A percentile compares a stretch with the other conserved stretches of the same genome.
These are phyloP conservation scores for Caloenas nicobarica DNA, from an alignment of 2,113 vertebrate genomes.

Conservation along the genomic window DNA sequence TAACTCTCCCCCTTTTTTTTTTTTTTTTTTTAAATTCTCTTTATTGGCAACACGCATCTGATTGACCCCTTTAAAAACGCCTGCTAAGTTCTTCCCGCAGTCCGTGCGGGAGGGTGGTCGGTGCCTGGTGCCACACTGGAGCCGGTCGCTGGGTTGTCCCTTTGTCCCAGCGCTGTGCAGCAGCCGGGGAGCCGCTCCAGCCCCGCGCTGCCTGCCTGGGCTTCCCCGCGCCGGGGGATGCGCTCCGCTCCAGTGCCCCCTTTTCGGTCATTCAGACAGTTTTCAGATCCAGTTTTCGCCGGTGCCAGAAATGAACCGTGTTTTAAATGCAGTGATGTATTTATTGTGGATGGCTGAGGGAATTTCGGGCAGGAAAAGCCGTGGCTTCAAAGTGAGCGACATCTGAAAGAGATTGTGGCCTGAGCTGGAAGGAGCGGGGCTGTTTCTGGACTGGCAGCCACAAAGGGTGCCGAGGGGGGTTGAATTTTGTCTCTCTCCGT, in stretches of 20 bases:
- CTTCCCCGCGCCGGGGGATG: not conserved
- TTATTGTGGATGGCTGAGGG: not conserved
- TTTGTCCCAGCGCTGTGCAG: constrained; percentile 49
- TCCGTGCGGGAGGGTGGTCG: not conserved
- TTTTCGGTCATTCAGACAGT: not conserved
- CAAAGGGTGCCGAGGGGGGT: not conserved
- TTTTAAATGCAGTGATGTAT: not conserved
- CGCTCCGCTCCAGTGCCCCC: not conserved
- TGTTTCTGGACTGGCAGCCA: not conserved
- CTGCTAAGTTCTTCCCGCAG: not conserved
- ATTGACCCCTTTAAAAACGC: not conserved
- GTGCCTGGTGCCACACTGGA: not conserved
- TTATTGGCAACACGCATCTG: not conserved
- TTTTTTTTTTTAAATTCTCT: not conserved
- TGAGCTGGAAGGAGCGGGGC: not conserved
- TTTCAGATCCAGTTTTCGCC: not conserved
- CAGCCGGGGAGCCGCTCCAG: not conserved
- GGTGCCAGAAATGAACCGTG: not conserved
- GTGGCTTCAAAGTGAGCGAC: not conserved
- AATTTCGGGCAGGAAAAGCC: not conserved
- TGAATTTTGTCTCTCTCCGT: not conserved
- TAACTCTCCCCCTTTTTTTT: not conserved
- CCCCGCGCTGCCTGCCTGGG: not conserved
- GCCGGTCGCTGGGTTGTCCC: not conserved
- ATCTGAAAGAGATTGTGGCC: not conserved